Conservation (phyloP, 2,113 vertebrate species). For the Thamnophis sirtalis region DNA sequence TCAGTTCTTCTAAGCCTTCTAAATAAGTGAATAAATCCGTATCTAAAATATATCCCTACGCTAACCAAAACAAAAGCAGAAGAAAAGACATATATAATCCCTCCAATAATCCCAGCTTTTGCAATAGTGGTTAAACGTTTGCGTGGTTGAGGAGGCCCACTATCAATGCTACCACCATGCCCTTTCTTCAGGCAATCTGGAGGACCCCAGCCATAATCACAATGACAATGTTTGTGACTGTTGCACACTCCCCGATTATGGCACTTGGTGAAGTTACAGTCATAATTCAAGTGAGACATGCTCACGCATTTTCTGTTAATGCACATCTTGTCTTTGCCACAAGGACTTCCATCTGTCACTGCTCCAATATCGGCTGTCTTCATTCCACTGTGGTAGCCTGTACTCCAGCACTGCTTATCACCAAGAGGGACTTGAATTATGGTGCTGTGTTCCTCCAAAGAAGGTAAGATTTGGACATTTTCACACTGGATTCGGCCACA, state of each 20-base stretch:
- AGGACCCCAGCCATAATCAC: conserved; percentile 72
- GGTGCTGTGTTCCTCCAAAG: background rate
- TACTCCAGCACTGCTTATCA: background rate
- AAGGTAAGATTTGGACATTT: conserved; percentile 20
- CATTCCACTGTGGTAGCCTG: background rate
- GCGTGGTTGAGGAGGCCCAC: conserved; percentile 69
- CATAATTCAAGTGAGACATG: background rate
- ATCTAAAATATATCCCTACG: background rate
- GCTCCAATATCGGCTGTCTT: background rate
- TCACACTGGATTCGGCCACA: conserved; percentile 41
- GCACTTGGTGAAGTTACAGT: conserved; percentile 21
- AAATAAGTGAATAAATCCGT: background rate
- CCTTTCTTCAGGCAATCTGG: conserved; percentile 74
- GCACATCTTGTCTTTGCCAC: background rate
- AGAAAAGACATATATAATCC: background rate
- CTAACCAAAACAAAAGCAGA: background rate
- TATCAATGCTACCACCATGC: conserved; percentile 82
- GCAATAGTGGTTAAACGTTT: background rate
- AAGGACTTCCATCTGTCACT: conserved; percentile 15
- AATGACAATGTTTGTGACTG: conserved; percentile 85
- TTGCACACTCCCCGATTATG: conserved; percentile 73
- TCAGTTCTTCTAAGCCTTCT: background rate
- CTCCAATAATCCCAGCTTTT: background rate
- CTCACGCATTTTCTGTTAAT: fast-evolving
- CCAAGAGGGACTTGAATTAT: conserved; percentile 21